Evolutionary conservation across 2,797 vertebrate genomes (phyloP).

Genomic region (Oophaga sylvatica): DNA sequence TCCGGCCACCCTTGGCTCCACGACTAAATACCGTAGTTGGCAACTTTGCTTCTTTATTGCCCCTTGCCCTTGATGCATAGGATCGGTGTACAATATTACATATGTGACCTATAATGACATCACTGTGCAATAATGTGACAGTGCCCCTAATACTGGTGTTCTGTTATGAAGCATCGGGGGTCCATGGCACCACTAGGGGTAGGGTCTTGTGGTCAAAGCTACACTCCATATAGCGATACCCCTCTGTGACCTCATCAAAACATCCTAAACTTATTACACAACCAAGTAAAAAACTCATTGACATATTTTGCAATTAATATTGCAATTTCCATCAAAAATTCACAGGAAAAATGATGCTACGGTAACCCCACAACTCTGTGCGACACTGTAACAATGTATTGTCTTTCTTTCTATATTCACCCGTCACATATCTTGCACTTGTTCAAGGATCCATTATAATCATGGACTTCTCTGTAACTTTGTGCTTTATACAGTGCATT

Average conservation of each 20-base stretch:
- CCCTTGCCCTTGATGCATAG: neutral
- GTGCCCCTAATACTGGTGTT: no score
- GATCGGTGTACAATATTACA: neutral
- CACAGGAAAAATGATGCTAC: neutral
- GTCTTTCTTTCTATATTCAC: neutral
- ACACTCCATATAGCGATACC: neutral
- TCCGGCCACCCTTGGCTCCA: neutral
- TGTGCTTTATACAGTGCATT: no score
- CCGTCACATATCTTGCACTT: neutral
- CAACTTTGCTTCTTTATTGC: neutral
- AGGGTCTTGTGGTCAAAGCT: neutral
- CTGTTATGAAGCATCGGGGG: neutral
- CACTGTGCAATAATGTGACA: no score
- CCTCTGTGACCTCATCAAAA: neutral
- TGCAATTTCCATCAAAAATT: neutral
- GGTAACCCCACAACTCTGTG: neutral
- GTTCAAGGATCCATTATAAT: neutral
- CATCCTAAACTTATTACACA: neutral
- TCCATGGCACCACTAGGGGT: neutral
- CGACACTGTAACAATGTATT: neutral
- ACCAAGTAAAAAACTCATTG: neutral
- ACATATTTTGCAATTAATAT: neutral
- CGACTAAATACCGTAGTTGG: neutral
- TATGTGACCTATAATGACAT: neutral
- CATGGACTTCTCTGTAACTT: no score